Percentiles rank a stretch among this genome's conserved stretches.
Conservation (phyloP, 2,888 invertebrate genomes). For the Polydrusus pterygomalis region DNA sequence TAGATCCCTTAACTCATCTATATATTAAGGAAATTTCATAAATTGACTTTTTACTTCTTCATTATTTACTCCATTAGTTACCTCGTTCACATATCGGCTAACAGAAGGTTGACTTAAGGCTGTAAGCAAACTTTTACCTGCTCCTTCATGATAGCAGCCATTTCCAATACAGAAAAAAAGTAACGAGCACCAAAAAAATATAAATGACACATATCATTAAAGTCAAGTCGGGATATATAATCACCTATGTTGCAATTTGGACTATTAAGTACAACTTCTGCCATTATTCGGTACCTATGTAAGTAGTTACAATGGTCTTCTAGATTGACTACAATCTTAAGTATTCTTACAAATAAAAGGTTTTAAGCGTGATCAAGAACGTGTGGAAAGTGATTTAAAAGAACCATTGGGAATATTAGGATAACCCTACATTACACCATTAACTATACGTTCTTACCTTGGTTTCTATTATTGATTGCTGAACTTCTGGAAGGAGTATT, state of each 20-base stretch:
- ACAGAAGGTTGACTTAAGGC: constrained; percentile 2
- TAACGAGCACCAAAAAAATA: not conserved
- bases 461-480: not conserved
- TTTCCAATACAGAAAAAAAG: not conserved
- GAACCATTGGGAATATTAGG: no score
- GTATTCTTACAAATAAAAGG: not conserved
- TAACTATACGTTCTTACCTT: no score
- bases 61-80: not conserved
- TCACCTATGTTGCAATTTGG: not conserved
- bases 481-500: not conserved
- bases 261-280: not conserved
- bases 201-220: not conserved
- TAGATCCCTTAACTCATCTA: not conserved
- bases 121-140: not conserved
- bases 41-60: not conserved
- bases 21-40: not conserved
- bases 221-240: not conserved
- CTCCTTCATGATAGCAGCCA: not conserved
- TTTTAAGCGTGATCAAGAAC: no score
- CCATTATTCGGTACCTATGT: no score
- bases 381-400: no score
- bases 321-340: not conserved
- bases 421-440: no score
- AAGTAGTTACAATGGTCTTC: no score
- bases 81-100: not conserved